These are phyloP conservation scores for Popillia japonica DNA, from an alignment of 1,140 invertebrate species.

Conservation along the genomic window DNA sequence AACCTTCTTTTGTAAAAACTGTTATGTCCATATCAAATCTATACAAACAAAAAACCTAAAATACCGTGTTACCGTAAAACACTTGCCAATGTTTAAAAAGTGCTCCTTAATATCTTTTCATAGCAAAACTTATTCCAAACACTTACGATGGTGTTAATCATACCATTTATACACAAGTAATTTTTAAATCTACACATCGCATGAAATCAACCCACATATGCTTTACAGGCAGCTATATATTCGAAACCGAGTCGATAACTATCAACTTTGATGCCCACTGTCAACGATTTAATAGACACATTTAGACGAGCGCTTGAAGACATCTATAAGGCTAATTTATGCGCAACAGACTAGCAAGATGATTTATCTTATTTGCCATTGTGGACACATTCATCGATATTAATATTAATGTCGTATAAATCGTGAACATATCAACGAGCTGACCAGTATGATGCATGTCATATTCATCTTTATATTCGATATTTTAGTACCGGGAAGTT, in stretches of 20 bases:
- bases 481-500: neutral
- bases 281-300: conserved; percentile 15
- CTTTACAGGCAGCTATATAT: neutral
- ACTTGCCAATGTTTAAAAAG: too few relatives aligned
- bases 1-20: too few relatives aligned
- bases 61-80: too few relatives aligned
- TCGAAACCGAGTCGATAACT: neutral
- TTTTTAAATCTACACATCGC: too few relatives aligned
- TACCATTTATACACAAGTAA: too few relatives aligned
- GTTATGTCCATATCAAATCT: too few relatives aligned
- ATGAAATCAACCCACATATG: too few relatives aligned
- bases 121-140: too few relatives aligned
- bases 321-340: conserved; percentile 20
- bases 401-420: conserved; percentile 35
- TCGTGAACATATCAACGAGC: conserved; percentile 10
- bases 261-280: neutral
- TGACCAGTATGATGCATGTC: neutral
- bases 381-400: conserved; percentile 23
- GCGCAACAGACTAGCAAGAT: conserved; percentile 1
- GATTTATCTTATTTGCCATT: conserved; percentile 29
- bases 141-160: too few relatives aligned
- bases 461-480: conserved; percentile 3
- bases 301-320: neutral
- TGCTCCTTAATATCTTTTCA: too few relatives aligned
- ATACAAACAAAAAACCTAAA: too few relatives aligned